Base-by-base conservation (phyloP, 2,113 vertebrate species). In the Tauraco erythrolophus region DNA sequence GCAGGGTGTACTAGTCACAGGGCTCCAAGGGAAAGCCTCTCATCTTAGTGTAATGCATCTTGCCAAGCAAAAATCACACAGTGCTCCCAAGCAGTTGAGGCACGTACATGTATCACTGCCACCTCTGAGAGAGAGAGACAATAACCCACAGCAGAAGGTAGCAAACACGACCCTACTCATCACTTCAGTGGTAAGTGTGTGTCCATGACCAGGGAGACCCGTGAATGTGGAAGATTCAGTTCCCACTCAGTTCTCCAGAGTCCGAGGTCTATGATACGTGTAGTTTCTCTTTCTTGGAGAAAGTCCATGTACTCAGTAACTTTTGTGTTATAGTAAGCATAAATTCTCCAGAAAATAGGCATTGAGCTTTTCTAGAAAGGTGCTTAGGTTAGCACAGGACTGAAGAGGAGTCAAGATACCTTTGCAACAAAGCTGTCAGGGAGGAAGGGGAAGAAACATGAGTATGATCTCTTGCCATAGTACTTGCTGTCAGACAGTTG, bases 51-150 rank as follows among this genome's bases (percentile, higher is more conserved):
- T 72, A 80, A 37, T n/a, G 28, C 10, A 3, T 50, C 57, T 80
- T 60, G 33, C 48, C 19, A 22, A 72, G 22, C 41, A 72, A 54
- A 77, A 78, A 50, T 45, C 46, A 66, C 28, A 39, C 22, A 10
- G 22, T 31, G 17, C 35, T 6, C 33, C 76, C 35, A 39, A 11
- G 58, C 15, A 21, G 25, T 39, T 60, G 74, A 43, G 35, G 11
- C 3, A 2, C 51, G 31, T 33, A 43, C 9, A 1, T 56, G 1
- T 6, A 53, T 68, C 19, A 17, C 39, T 85, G 25, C 50, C 19
- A 30, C 4, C 45, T 69, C 54, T 72, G 37, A 65, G 35, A 45
- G 0, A 45, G 0, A 0, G 53, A 89, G 74, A 28, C 57, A 82
- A 7, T 43, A 82, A 45, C 19, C 7, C 39, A 48, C 39, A 71